Conservation (phyloP, 2,888 invertebrate species). For the Allolobophora icterica region DNA sequence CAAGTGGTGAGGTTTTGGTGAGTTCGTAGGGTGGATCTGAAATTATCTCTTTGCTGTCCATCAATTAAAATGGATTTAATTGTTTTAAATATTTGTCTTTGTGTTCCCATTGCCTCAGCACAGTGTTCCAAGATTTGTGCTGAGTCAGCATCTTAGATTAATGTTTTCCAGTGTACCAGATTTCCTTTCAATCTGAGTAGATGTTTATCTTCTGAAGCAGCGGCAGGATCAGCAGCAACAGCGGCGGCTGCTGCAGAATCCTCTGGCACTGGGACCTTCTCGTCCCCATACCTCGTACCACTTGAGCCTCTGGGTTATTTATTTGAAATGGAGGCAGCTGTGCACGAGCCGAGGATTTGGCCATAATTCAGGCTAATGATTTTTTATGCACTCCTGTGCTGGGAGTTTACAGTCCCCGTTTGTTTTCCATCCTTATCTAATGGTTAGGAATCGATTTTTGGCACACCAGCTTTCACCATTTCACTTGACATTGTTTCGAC, state of each 20-base stretch:
- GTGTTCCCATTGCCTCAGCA: background rate
- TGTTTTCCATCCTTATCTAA: slow-evolving; percentile 10
- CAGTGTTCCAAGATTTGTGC: background rate
- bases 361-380: slow-evolving; percentile 5
- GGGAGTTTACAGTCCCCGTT: background rate
- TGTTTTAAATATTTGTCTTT: background rate
- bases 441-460: background rate
- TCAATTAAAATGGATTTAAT: background rate
- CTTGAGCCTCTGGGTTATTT: slow-evolving; percentile 1
- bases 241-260: background rate
- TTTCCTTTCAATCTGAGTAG: slow-evolving; percentile 8
- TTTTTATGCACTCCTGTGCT: background rate
- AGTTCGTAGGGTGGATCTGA: too few relatives aligned
- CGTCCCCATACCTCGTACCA: background rate
- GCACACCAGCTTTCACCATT: background rate
- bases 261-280: background rate
- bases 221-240: background rate
- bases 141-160: background rate
- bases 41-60: background rate
- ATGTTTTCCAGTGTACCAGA: background rate
- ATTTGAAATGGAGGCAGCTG: background rate
- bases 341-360: background rate
- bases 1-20: too few relatives aligned
- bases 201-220: background rate
- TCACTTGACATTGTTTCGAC: background rate